Conservation (phyloP, 2,113 vertebrate species). For the Drymodes brunneopygia region DNA sequence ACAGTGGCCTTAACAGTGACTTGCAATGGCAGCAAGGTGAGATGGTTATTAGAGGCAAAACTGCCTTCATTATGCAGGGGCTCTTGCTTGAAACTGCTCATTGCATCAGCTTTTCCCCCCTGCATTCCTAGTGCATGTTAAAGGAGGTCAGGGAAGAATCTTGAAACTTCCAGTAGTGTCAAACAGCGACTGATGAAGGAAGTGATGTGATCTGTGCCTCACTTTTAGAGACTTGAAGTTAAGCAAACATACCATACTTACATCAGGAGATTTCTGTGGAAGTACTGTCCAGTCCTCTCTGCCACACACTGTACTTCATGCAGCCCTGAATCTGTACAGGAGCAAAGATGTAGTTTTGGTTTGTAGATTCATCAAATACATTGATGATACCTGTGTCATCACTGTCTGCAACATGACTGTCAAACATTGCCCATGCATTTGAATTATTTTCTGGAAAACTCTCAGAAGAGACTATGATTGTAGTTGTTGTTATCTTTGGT, state of each 20-base stretch:
- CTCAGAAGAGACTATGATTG: not conserved
- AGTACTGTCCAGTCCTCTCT: not conserved
- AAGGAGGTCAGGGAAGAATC: not conserved
- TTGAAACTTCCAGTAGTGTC: not conserved
- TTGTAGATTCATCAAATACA: not conserved
- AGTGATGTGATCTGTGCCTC: not conserved
- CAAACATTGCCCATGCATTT: not conserved
- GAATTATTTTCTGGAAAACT: not conserved
- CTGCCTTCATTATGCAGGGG: rapidly evolving
- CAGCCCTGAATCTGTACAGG: no score
- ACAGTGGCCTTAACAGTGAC: no score
- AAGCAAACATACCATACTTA: not conserved
- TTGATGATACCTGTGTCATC: not conserved
- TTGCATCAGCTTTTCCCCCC: no score
- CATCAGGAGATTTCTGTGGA: not conserved
- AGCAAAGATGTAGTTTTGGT: not conserved
- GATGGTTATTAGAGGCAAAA: not conserved
- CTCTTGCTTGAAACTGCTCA: not conserved
- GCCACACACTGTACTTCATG: not conserved
- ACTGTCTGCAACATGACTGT: not conserved
- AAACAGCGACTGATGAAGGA: not conserved
- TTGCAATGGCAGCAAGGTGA: not conserved
- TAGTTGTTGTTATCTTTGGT: not conserved
- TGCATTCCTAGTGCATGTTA: not conserved
- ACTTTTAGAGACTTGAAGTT: not conserved